phyloP scores from a whole-genome alignment of 2,888 invertebrate species.

The Meiosimyza decipiens region DNA sequence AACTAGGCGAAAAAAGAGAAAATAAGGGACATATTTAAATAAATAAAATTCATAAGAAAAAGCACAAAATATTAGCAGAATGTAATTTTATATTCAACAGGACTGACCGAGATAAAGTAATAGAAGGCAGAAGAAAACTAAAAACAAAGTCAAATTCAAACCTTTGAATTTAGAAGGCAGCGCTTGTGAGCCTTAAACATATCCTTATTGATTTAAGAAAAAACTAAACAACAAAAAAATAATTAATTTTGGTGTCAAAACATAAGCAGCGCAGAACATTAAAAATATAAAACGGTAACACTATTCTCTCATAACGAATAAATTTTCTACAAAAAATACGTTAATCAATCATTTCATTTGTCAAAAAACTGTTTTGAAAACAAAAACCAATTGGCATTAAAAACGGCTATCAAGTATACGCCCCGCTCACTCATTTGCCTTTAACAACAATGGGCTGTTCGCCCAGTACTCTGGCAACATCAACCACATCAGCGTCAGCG shows the following conservation, averaged over 20 bases:
- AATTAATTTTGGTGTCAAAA: too few relatives aligned
- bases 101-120: not conserved
- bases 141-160: not conserved
- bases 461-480: conserved; percentile 53
- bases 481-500: conserved; percentile 44
- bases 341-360: too few relatives aligned
- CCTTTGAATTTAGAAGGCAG: too few relatives aligned
- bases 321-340: too few relatives aligned
- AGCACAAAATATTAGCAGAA: not conserved
- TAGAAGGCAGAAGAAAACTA: not conserved
- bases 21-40: not conserved
- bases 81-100: conserved; percentile 16
- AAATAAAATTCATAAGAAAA: not conserved
- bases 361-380: not conserved
- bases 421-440: not conserved
- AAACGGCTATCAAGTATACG: not conserved
- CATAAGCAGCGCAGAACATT: too few relatives aligned
- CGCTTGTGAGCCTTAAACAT: too few relatives aligned
- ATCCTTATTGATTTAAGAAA: too few relatives aligned
- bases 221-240: too few relatives aligned
- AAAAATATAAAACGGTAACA: too few relatives aligned
- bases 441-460: conserved; percentile 55
- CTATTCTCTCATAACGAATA: too few relatives aligned
- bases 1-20: not conserved
- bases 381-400: not conserved